Evolutionary conservation across 2,888 invertebrate genomes (phyloP).

Genomic region (Norana najaformis): DNA sequence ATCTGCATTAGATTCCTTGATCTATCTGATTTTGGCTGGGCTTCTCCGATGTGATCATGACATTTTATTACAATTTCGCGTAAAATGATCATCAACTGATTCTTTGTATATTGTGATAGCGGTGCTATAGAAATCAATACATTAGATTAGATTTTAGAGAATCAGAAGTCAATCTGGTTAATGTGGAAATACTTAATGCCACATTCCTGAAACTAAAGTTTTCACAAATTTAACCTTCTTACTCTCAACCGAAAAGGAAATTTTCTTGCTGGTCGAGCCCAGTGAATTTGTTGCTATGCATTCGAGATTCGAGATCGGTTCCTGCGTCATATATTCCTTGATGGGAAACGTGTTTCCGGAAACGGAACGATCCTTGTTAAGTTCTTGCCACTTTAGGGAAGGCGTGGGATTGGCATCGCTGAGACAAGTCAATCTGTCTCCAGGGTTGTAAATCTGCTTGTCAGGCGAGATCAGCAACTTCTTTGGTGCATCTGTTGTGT

Average conservation of each 20-base stretch:
- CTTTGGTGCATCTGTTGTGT: neutral
- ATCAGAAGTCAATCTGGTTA: neutral
- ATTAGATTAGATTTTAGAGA: too few relatives aligned
- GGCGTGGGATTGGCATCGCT: neutral
- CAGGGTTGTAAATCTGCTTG: neutral
- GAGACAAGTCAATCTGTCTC: neutral
- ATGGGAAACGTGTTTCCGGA: neutral
- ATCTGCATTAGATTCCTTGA: too few relatives aligned
- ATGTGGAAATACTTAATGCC: neutral
- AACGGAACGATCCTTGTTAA: neutral
- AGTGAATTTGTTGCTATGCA: neutral
- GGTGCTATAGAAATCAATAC: too few relatives aligned
- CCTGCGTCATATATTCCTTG: constrained; percentile 13
- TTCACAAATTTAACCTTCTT: neutral
- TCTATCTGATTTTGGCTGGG: neutral
- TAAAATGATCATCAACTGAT: neutral
- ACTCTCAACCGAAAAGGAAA: constrained; percentile 5
- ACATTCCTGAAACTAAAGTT: neutral
- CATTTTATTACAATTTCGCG: neutral
- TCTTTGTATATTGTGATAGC: too few relatives aligned
- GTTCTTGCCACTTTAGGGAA: neutral
- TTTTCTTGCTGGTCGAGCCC: neutral
- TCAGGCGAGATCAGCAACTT: neutral
- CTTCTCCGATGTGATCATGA: neutral
- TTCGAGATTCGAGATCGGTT: neutral